Evolutionary conservation across 2,113 vertebrate species (phyloP).

Genomic region (Galemys pyrenaicus): DNA sequence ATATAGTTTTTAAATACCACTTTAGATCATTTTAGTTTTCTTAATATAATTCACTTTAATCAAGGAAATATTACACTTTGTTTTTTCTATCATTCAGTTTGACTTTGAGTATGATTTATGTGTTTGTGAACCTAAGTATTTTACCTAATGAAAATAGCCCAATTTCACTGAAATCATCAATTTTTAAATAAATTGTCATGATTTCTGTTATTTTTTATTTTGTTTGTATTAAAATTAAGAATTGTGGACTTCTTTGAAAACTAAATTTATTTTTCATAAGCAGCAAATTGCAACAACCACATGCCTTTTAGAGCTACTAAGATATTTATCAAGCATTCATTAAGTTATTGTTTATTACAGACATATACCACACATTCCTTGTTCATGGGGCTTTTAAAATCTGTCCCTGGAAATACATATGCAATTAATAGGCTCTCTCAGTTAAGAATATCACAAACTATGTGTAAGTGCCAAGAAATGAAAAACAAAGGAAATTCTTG

Average conservation of each 20-base stretch:
- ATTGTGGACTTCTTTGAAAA: neutral
- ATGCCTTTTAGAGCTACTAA: neutral
- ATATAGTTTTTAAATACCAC: neutral
- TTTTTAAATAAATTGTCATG: neutral
- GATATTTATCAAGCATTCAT: neutral
- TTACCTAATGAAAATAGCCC: neutral
- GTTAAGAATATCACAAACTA: neutral
- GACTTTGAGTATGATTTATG: slow-evolving; percentile 26
- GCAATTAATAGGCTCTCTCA: neutral
- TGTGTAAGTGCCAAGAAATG: neutral
- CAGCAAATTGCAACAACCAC: neutral
- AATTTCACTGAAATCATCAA: neutral
- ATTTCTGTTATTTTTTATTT: neutral
- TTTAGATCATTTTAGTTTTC: neutral
- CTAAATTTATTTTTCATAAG: neutral
- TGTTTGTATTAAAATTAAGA: neutral
- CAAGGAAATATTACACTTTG: neutral
- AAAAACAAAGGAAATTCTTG: neutral
- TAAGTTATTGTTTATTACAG: neutral
- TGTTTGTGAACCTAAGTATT: neutral
- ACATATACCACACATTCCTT: neutral
- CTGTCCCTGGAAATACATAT: neutral
- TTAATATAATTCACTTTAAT: neutral
- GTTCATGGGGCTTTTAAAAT: neutral
- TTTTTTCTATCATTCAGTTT: slow-evolving; percentile 1